phyloP scores from a whole-genome alignment of 2,797 vertebrate species.

The Pyrocephalus nanus region DNA sequence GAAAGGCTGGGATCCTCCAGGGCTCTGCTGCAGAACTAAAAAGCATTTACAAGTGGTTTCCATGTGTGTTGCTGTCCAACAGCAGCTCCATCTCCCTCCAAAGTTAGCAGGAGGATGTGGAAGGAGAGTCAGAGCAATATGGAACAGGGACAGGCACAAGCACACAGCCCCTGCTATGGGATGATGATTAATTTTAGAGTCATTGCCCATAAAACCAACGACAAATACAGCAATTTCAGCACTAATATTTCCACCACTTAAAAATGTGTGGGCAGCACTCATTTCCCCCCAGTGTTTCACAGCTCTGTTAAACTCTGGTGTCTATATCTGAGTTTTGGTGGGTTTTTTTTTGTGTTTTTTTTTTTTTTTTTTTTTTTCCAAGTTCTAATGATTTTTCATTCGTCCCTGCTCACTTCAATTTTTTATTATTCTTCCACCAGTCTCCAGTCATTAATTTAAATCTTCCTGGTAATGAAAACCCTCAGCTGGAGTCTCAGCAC shows the following conservation, averaged over 20 bases:
- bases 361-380: not conserved
- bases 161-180: not conserved
- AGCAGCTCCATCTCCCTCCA: constrained; percentile 34
- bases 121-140: constrained; percentile 5
- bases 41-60: constrained; percentile 16
- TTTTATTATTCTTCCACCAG: not conserved
- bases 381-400: not conserved
- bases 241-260: not conserved
- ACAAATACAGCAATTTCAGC: not conserved
- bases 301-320: not conserved
- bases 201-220: not conserved
- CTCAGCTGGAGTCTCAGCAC: not conserved
- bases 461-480: not conserved
- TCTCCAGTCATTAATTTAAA: not conserved
- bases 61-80: constrained; percentile 12
- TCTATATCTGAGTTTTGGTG: not conserved
- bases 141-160: not conserved
- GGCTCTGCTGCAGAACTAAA: not conserved
- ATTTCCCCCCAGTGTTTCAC: not conserved
- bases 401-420: not conserved
- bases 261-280: not conserved
- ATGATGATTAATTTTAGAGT: not conserved
- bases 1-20: not conserved
- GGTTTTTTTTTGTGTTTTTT: too few relatives aligned
- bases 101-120: constrained; percentile 12